Conservation (phyloP, 2,888 invertebrate species). For the Aricia artaxerxes region DNA sequence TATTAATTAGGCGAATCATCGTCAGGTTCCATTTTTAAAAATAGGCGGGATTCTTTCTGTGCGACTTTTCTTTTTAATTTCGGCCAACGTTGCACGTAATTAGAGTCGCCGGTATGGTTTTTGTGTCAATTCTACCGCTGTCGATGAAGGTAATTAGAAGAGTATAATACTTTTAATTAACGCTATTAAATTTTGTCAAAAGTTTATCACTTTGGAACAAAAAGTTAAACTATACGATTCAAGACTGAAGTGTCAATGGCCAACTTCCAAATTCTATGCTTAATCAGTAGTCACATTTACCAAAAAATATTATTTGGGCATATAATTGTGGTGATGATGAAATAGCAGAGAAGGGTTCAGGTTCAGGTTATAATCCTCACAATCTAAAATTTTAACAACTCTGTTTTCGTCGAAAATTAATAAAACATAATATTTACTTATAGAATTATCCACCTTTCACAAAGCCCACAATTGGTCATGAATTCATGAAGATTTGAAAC, state of each 20-base stretch:
- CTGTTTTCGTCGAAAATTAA: not conserved
- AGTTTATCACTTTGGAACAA: constrained; percentile 18
- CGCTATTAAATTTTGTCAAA: constrained; percentile 27
- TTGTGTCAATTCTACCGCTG: constrained; percentile 64
- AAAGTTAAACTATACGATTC: not conserved
- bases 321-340: too few relatives aligned
- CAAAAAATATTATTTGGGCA: too few relatives aligned
- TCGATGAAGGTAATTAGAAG: constrained; percentile 60
- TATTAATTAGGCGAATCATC: constrained; percentile 81
- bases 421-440: not conserved
- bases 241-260: not conserved
- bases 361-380: not conserved
- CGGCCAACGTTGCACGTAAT: constrained; percentile 75
- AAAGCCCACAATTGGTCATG: not conserved
- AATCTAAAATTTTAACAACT: not conserved
- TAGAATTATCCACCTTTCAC: too few relatives aligned
- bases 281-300: not conserved
- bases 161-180: constrained; percentile 27
- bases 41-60: constrained; percentile 79
- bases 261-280: not conserved
- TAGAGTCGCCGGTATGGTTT: constrained; percentile 71
- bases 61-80: constrained; percentile 78
- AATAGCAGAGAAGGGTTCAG: not conserved
- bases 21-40: constrained; percentile 72
- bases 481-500: not conserved